These are phyloP conservation scores for Conomelus anceps DNA, from an alignment of 2,888 invertebrate genomes.

Conservation along the genomic window DNA sequence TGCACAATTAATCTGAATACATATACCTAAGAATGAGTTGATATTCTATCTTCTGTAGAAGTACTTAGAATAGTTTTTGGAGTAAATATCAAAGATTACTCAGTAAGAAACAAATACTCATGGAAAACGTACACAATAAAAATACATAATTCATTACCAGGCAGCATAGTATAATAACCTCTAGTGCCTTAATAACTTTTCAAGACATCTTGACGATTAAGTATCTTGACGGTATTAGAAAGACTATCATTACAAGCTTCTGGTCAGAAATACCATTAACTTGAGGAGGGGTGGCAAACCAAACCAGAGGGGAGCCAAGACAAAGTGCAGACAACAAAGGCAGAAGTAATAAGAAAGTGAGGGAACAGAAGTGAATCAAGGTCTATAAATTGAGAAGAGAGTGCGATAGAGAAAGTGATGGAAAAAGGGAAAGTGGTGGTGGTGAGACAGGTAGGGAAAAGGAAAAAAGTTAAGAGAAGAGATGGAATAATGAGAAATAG, in stretches of 20 bases:
- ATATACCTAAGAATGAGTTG: too few relatives aligned
- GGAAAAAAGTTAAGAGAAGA: too few relatives aligned
- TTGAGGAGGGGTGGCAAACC: neutral
- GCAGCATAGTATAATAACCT: neutral
- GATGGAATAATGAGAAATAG: neutral
- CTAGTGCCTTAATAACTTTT: neutral
- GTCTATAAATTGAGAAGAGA: neutral
- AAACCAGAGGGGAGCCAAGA: neutral
- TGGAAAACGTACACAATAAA: too few relatives aligned
- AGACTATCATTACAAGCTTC: neutral
- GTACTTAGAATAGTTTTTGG: too few relatives aligned
- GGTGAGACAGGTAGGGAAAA: too few relatives aligned
- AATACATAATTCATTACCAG: too few relatives aligned
- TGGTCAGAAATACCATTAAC: neutral
- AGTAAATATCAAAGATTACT: too few relatives aligned
- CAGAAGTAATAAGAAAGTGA: neutral
- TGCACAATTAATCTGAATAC: too few relatives aligned
- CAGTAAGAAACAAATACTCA: too few relatives aligned
- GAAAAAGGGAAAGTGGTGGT: neutral
- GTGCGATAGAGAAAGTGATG: neutral
- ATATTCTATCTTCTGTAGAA: too few relatives aligned
- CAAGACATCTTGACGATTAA: neutral
- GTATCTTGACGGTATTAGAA: neutral
- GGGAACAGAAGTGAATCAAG: neutral
- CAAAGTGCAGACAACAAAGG: neutral